Conservation (phyloP, 2,113 vertebrate species). For the Chaetorhynchus papuensis region DNA sequence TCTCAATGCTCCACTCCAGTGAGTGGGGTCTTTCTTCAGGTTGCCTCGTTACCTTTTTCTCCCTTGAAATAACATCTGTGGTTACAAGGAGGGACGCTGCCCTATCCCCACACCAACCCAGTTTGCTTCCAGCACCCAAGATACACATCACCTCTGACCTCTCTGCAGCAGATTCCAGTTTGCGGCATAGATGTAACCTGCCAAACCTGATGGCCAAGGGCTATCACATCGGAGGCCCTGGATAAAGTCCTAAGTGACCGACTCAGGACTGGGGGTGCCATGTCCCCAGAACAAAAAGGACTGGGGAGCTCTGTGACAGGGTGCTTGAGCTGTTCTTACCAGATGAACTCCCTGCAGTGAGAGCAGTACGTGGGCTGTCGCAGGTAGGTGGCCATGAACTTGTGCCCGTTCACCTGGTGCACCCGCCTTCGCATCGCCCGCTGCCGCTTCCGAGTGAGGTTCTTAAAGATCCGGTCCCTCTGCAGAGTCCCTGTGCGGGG, state of each 20-base stretch:
- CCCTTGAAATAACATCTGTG: not conserved
- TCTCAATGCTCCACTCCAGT: not conserved
- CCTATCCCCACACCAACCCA: not conserved
- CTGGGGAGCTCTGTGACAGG: not conserved
- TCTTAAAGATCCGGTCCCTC: slow-evolving; percentile 78
- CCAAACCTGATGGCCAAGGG: not conserved
- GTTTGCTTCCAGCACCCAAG: not conserved
- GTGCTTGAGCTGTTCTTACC: slow-evolving; percentile 68
- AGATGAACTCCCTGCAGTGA: slow-evolving; percentile 96
- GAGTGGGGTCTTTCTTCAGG: not conserved
- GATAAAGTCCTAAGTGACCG: not conserved
- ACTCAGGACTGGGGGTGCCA: rapidly evolving
- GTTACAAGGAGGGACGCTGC: not conserved
- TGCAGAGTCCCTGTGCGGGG: slow-evolving; percentile 67
- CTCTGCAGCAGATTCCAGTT: not conserved
- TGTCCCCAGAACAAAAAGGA: rapidly evolving
- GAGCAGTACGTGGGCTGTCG: slow-evolving; percentile 97
- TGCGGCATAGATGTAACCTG: not conserved
- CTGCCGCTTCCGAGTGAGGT: slow-evolving; percentile 89
- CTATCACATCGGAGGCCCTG: rapidly evolving
- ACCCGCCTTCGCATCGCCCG: slow-evolving; percentile 86
- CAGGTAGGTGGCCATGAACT: slow-evolving; percentile 97
- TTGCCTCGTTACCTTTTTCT: not conserved
- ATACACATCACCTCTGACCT: not conserved
- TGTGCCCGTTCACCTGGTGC: slow-evolving; percentile 97